Evolutionary conservation across 1,140 invertebrate genomes (phyloP), one percentile per base, ranked within the genome.

Genomic region (Megathymus violae): DNA sequence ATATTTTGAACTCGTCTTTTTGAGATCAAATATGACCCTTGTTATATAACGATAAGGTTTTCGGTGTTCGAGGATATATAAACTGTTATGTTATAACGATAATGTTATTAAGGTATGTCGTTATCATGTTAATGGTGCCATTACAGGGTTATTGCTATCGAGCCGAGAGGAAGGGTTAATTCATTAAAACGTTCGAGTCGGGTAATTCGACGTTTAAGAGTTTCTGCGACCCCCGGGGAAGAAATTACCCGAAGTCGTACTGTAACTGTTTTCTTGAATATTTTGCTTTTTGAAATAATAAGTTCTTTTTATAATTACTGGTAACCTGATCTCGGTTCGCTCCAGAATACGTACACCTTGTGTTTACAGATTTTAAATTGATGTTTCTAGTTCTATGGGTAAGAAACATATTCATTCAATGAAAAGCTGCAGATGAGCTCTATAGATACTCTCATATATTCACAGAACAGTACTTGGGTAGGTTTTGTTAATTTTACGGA

Each of bases 21-120:
- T 19, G 16, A 34, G 36, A 41, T 54, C 38, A 19, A 54, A 41
- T 54, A 54, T 43, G 38, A 14, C 51, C 38, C 38, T 34, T 54
- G 27, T 14, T 54, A 41, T 22, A 41, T 43, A 54, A 38, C 9
- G n/a, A 1, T 9, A 54, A 54, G 51, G 51, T 15, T 19, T 22
- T 48, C n/a, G 34, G 16, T n/a, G 48, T 48, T 16, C 11, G 50
- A 31, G 34, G 50, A 54, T 17, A 13, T 34, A 43, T 50, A 50
- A 54, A 54, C 51, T 54, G 51, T 54, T 54, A 54, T 56, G 40
- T 44, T 56, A 56, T 56, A 56, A 56, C 52, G 52, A 44, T 56
- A 25, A 56, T 56, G 52, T 56, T 56, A 44, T 43, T 43, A 56
- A 56, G 52, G 52, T 43, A 56, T 56, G 25, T 56, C 52, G 52